phyloP scores from a whole-genome alignment of 2,113 vertebrate genomes.

The Zosterops japonicus region DNA sequence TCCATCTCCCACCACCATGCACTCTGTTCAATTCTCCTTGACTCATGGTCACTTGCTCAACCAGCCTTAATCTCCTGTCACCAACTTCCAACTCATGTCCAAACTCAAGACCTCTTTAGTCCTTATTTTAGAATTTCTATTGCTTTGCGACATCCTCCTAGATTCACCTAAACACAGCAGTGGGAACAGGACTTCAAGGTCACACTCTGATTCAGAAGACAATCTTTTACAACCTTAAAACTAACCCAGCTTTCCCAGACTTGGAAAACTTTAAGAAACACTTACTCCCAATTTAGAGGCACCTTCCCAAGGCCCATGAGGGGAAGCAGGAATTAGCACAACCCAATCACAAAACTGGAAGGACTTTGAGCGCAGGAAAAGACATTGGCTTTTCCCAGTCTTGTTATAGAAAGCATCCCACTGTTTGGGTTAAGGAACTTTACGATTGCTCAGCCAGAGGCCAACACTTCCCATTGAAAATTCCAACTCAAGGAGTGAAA shows the following conservation, averaged over 20 bases:
- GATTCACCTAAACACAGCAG: background rate
- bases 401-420: background rate
- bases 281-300: background rate
- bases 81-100: background rate
- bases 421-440: background rate
- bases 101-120: background rate
- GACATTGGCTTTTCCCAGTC: background rate
- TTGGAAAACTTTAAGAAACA: background rate
- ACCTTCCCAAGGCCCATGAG: background rate
- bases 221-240: background rate
- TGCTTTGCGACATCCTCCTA: background rate
- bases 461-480: background rate
- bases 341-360: background rate
- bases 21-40: background rate
- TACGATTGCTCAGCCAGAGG: background rate
- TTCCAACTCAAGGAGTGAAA: background rate
- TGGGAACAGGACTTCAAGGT: background rate
- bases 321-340: background rate
- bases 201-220: background rate
- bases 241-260: background rate
- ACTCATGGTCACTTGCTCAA: background rate
- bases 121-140: background rate
- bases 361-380: background rate
- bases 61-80: background rate
- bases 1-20: background rate